These are phyloP conservation scores for Melinaea marsaeus DNA, from an alignment of 2,888 invertebrate species.

Conservation along the genomic window DNA sequence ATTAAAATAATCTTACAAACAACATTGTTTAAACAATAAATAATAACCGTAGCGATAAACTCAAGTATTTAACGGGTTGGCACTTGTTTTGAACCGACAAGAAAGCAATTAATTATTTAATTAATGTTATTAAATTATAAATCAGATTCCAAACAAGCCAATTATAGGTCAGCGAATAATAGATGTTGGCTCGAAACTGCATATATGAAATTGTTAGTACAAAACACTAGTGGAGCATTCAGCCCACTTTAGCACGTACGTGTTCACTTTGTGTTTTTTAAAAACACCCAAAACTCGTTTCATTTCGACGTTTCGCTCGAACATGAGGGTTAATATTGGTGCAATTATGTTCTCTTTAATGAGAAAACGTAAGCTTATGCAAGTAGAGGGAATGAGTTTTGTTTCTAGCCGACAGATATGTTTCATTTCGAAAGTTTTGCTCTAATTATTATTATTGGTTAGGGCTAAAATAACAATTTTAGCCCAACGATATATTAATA, in stretches of 20 bases:
- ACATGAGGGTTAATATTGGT: slow-evolving; percentile 46
- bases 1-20: background rate
- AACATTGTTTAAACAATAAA: no score
- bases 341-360: slow-evolving; percentile 41
- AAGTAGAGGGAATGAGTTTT: slow-evolving; percentile 23
- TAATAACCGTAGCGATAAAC: no score
- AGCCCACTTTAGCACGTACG: slow-evolving; percentile 40
- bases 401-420: slow-evolving; percentile 6
- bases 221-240: slow-evolving; percentile 19
- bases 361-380: slow-evolving; percentile 27
- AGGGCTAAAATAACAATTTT: no score
- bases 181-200: background rate
- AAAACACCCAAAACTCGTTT: slow-evolving; percentile 51
- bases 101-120: background rate
- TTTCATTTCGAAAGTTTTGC: slow-evolving; percentile 1
- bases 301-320: slow-evolving; percentile 41
- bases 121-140: background rate
- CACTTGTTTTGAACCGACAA: no score
- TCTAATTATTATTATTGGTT: background rate
- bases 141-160: background rate
- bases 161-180: slow-evolving; percentile 2
- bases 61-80: no score
- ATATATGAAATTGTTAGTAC: slow-evolving; percentile 1
- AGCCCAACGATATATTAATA: no score
- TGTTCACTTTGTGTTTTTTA: slow-evolving; percentile 45